Evolutionary conservation across 2,797 vertebrate genomes (phyloP).

Genomic region (Phrynocephalus guinanensis): DNA sequence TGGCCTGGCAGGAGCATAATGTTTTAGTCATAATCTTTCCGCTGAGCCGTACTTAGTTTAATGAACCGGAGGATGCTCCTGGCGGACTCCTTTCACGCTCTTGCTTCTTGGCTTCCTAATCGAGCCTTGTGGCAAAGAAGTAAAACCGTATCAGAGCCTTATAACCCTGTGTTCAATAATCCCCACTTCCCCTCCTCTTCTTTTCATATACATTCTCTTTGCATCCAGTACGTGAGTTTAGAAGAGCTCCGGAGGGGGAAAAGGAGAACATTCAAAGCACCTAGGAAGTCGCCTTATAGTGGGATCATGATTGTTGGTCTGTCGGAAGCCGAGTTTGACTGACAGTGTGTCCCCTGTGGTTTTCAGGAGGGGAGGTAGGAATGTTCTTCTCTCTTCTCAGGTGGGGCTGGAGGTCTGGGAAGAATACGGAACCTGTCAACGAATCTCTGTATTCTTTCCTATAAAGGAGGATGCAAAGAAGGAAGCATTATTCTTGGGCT

Average conservation of each 20-base stretch:
- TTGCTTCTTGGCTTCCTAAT: background rate
- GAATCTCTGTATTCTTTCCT: too few relatives aligned
- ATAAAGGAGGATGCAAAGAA: too few relatives aligned
- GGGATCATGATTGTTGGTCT: too few relatives aligned
- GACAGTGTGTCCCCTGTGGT: background rate
- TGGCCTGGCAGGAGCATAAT: background rate
- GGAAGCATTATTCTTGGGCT: too few relatives aligned
- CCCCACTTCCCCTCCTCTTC: background rate
- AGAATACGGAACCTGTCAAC: too few relatives aligned
- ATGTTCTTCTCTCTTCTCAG: too few relatives aligned
- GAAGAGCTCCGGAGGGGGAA: background rate
- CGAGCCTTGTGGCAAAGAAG: background rate
- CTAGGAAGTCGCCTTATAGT: too few relatives aligned
- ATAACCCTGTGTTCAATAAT: background rate
- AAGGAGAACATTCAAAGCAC: background rate
- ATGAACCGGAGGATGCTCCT: slow-evolving; percentile 1
- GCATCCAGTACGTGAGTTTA: slow-evolving; percentile 39
- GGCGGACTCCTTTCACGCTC: background rate
- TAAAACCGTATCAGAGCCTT: background rate
- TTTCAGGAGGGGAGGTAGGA: too few relatives aligned
- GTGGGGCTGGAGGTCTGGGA: too few relatives aligned
- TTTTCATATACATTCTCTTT: background rate
- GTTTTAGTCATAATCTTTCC: slow-evolving; percentile 8
- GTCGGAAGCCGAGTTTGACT: background rate
- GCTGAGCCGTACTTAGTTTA: slow-evolving; percentile 12